phyloP scores from a whole-genome alignment of 1,140 invertebrate genomes.

The Ctenoplectra terminalis region DNA sequence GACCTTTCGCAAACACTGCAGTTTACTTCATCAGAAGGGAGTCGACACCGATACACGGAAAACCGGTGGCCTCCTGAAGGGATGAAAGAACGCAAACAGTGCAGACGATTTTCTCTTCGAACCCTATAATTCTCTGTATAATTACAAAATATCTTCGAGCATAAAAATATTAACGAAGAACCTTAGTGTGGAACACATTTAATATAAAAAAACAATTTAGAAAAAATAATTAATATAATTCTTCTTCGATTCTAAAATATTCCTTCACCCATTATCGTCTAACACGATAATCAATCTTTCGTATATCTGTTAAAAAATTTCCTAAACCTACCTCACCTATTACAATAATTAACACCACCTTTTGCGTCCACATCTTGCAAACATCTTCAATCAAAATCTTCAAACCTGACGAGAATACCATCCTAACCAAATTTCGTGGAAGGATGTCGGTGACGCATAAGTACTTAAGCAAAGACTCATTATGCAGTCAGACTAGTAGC shows the following conservation, averaged over 20 bases:
- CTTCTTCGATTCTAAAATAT: too few species aligned
- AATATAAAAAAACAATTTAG: too few species aligned
- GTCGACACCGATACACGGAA: constrained; percentile 10
- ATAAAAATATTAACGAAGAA: background rate
- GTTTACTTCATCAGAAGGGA: constrained; percentile 30
- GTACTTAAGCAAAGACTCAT: constrained; percentile 59
- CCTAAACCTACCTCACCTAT: accelerated
- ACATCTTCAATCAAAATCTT: background rate
- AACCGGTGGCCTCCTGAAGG: constrained; percentile 11
- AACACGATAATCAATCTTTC: too few species aligned
- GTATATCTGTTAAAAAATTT: background rate
- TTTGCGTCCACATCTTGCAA: too few species aligned
- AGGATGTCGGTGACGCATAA: constrained; percentile 38
- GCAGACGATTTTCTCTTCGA: background rate
- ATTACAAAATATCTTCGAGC: background rate
- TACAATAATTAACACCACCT: background rate
- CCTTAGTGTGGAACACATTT: too few species aligned
- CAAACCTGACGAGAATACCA: background rate
- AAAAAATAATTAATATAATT: too few species aligned
- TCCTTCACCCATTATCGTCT: too few species aligned
- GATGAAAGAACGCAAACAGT: constrained; percentile 33
- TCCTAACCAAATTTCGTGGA: background rate
- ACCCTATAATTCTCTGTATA: background rate
- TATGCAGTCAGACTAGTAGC: constrained; percentile 47
- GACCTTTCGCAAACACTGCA: constrained; percentile 19